phyloP scores from a whole-genome alignment of 1,140 invertebrate genomes.

The Cydia amplana region DNA sequence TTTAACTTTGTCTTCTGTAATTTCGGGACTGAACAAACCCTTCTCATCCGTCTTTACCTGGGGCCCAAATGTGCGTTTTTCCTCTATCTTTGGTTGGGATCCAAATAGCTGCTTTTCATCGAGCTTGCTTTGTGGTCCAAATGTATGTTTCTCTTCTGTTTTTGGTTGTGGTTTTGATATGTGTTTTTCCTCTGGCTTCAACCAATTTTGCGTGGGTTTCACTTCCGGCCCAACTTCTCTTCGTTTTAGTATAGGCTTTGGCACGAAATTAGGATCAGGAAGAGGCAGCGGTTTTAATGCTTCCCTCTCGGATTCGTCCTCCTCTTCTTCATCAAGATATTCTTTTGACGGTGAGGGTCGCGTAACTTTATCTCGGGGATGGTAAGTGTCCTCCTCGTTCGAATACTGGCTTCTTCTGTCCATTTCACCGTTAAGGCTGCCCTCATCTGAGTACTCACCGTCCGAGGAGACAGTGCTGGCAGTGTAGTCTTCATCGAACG shows the following conservation, averaged over 20 bases:
- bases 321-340: conserved; percentile 57
- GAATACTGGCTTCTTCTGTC: conserved; percentile 77
- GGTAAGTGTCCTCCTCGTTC: conserved; percentile 84
- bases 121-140: conserved; percentile 52
- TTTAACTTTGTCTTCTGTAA: neutral
- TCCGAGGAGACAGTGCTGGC: conserved; percentile 81
- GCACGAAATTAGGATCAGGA: conserved; percentile 83
- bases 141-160: conserved; percentile 60
- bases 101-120: conserved; percentile 20
- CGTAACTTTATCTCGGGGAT: conserved; percentile 80
- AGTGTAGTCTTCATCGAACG: conserved; percentile 81
- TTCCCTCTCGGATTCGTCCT: conserved; percentile 80
- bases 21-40: neutral
- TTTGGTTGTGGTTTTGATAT: neutral
- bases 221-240: conserved; percentile 55
- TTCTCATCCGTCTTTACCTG: neutral
- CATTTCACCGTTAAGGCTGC: conserved; percentile 80
- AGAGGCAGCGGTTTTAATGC: conserved; percentile 80
- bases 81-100: neutral
- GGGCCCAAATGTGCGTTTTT: conserved; percentile 11
- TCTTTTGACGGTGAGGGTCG: conserved; percentile 55
- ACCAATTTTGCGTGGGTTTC: conserved; percentile 59
- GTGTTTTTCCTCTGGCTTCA: conserved; percentile 17
- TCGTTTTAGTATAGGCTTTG: conserved; percentile 87
- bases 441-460: conserved; percentile 74